Percentiles rank a stretch among this genome's conserved stretches.
These are phyloP conservation scores for Gobius niger DNA, from an alignment of 2,113 vertebrate genomes.

Conservation along the genomic window DNA sequence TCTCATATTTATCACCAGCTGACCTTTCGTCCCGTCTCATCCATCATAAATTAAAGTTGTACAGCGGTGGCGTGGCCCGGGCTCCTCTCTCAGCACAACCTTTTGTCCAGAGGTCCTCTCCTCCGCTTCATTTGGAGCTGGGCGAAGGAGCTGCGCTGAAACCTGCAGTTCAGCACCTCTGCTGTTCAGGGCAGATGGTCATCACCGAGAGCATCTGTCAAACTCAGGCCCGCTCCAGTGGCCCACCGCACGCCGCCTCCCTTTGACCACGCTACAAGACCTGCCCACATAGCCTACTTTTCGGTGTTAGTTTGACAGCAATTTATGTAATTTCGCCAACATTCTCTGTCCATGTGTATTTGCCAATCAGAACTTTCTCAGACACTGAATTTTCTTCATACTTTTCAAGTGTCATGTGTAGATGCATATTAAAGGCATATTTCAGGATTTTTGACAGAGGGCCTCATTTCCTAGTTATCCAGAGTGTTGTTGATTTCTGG, in stretches of 20 bases:
- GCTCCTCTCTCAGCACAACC: constrained; percentile 82
- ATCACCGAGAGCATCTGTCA: constrained; percentile 80
- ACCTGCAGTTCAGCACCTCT: constrained; percentile 81
- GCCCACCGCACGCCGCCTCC: constrained; percentile 38
- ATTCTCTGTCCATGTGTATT: too few relatives aligned
- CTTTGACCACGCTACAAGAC: constrained; percentile 9
- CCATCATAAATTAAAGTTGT: constrained; percentile 97
- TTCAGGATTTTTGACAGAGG: too few relatives aligned
- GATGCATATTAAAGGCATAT: too few relatives aligned
- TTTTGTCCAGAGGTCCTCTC: constrained; percentile 84
- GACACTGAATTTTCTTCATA: too few relatives aligned
- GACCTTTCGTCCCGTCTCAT: constrained; percentile 91
- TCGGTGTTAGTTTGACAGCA: not conserved
- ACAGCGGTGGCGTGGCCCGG: constrained; percentile 77
- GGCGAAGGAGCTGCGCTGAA: constrained; percentile 67
- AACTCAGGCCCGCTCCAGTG: constrained; percentile 69
- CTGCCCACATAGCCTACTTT: not conserved
- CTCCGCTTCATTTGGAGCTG: constrained; percentile 78
- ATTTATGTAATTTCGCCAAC: not conserved
- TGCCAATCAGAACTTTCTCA: too few relatives aligned
- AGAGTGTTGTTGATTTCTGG: too few relatives aligned
- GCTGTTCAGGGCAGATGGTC: constrained; percentile 79
- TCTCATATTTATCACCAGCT: constrained; percentile 84
- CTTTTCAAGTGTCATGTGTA: too few relatives aligned
- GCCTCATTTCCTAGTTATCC: too few relatives aligned